phyloP scores from a whole-genome alignment of 1,140 invertebrate genomes.

The Belonocnema kinseyi region DNA sequence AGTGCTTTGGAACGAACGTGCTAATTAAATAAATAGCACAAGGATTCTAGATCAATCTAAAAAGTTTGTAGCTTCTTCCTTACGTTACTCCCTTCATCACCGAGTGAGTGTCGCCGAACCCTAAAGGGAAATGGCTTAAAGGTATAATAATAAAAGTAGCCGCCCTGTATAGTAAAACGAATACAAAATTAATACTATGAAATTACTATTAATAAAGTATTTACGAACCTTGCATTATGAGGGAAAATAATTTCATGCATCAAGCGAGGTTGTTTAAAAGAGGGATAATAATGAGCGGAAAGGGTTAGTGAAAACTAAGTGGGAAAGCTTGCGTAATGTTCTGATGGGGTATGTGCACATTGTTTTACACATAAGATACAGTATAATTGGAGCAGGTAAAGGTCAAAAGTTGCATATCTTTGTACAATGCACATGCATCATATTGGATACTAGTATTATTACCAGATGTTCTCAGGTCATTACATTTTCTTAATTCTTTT shows the following conservation, averaged over 20 bases:
- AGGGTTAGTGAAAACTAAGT: conserved; percentile 6
- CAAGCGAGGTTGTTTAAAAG: not conserved
- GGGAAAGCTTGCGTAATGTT: conserved; percentile 8
- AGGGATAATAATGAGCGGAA: not conserved
- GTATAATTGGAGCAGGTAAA: conserved; percentile 39
- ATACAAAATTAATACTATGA: too few species aligned
- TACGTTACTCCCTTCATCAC: too few species aligned
- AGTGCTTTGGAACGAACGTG: too few species aligned
- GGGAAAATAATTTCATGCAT: not conserved
- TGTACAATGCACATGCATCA: conserved; percentile 35
- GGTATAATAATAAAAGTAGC: too few species aligned
- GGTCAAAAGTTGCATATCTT: conserved; percentile 39
- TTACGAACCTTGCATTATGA: not conserved
- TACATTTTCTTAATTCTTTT: conserved; percentile 42
- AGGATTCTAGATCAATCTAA: too few species aligned
- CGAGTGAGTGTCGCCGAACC: too few species aligned
- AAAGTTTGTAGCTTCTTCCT: too few species aligned
- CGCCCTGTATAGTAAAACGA: too few species aligned
- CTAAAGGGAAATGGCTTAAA: too few species aligned
- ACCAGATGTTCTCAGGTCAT: conserved; percentile 53
- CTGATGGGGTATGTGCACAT: not conserved
- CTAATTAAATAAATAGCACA: too few species aligned
- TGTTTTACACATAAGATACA: conserved; percentile 8
- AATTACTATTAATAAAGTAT: too few species aligned
- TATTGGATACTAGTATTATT: conserved; percentile 46